Conservation (phyloP, 2,888 invertebrate species). For the Lasioglossum oenotherae region DNA sequence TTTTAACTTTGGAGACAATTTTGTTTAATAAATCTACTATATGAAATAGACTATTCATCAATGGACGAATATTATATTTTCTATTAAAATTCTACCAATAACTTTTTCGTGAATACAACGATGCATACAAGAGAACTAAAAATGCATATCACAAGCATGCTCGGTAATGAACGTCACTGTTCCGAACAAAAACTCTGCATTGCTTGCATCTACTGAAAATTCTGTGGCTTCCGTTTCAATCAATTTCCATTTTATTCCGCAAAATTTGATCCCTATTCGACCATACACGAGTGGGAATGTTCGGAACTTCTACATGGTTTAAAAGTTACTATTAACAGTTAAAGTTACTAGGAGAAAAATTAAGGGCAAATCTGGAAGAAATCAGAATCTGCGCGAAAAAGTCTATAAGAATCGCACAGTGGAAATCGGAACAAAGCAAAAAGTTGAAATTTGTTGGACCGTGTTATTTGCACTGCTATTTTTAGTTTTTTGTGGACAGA, state of each 20-base stretch:
- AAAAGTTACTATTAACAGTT: neutral
- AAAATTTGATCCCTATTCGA: neutral
- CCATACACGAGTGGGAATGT: neutral
- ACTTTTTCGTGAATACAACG: neutral
- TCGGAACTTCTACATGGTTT: neutral
- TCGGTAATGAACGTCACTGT: constrained; percentile 4
- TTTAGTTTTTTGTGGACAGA: no score
- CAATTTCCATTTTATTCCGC: neutral
- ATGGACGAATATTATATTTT: neutral
- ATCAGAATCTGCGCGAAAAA: no score
- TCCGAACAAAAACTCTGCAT: neutral
- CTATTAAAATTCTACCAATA: neutral
- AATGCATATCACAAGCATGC: neutral
- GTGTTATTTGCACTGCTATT: no score
- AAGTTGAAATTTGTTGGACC: no score
- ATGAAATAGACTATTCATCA: neutral
- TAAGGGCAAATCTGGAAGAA: no score
- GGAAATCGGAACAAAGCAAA: no score
- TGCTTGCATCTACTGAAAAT: neutral
- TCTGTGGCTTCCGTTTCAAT: neutral
- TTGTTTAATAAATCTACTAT: no score
- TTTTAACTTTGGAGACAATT: no score
- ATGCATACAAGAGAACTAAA: neutral
- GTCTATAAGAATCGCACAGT: no score
- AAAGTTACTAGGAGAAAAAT: no score